Evolutionary conservation across 1,140 invertebrate species (phyloP), one percentile per base, ranked within the genome.

Genomic region (Dysdera silvatica): DNA sequence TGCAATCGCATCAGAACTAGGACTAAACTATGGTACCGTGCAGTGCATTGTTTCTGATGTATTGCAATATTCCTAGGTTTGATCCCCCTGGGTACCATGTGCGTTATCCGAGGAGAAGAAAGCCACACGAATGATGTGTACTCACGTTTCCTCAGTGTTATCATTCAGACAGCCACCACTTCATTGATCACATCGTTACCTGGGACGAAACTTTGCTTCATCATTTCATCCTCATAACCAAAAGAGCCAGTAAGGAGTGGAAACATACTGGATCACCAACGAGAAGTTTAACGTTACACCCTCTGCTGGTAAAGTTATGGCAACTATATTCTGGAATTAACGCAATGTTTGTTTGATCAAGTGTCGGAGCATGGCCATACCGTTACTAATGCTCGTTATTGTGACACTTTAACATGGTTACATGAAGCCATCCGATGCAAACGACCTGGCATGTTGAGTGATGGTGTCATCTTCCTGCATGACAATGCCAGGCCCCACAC

Each of bases 401-500:
- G 16, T 37, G 33, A 7, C 33, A 37, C 16, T 37, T 37, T 37
- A 16, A 37, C 33, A 37, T 8, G 33, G 7, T 37, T 37, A n/a
- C 35, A 37, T 37, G 8, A 10, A n/a, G 35, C 8, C 35, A 37
- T 37, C 35, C n/a, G 35, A 37, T 37, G 35, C 40, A 65, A 68
- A 68, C 24, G 49, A 8, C 62, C 56, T n/a, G 65, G 53, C 40
- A 29, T 61, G 20, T 43, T 70, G 52, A 67, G 40, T 40, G 53
- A 66, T 52, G 54, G 48, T 51, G 61, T 71, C 14, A 45, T 68
- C 28, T 56, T 72, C 28, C 58, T 70, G 28, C 75, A 76, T 60
- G 74, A 77, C 69, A 75, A 76, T 61, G 67, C 72, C 10, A 64
- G 70, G 33, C 72, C 70, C n/a, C 71, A 76, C 61, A 61, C 60